These are phyloP conservation scores for Eucriotettix oculatus DNA, from an alignment of 2,888 invertebrate species.

Conservation along the genomic window DNA sequence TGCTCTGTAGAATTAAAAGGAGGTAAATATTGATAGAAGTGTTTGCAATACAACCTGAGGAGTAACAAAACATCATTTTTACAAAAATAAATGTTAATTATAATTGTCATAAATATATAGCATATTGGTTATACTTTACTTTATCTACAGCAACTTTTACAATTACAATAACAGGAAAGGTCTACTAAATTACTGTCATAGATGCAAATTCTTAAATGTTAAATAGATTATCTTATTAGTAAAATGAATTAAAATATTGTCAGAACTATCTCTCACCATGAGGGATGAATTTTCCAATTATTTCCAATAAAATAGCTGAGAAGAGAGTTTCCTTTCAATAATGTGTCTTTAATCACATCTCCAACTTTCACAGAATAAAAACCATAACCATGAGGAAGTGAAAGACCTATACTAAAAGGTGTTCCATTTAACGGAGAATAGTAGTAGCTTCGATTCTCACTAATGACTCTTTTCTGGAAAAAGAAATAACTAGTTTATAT, in stretches of 20 bases:
- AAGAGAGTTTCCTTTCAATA: conserved; percentile 20
- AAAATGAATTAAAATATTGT: no score
- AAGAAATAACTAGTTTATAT: neutral
- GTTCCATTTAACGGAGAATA: conserved; percentile 66
- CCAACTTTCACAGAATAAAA: conserved; percentile 57
- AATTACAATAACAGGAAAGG: no score
- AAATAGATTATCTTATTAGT: no score
- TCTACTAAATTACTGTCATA: no score
- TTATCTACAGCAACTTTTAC: no score
- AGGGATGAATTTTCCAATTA: conserved; percentile 66
- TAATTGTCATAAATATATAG: neutral
- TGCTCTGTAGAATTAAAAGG: conserved; percentile 55
- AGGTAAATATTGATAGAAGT: conserved; percentile 65
- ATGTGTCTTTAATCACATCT: conserved; percentile 29
- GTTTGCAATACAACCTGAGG: conserved; percentile 70
- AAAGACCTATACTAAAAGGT: conserved; percentile 75
- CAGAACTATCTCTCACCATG: conserved; percentile 40
- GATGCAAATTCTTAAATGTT: no score
- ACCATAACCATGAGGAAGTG: conserved; percentile 65
- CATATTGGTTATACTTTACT: no score
- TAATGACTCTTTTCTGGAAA: conserved; percentile 52
- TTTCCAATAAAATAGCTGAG: conserved; percentile 55
- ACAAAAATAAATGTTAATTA: no score
- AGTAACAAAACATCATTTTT: neutral
- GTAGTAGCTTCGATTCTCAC: conserved; percentile 68